A percentile compares a stretch with the other conserved stretches of the same genome.
Conservation (phyloP, 2,113 vertebrate species). For the Coryphaenoides rupestris region DNA sequence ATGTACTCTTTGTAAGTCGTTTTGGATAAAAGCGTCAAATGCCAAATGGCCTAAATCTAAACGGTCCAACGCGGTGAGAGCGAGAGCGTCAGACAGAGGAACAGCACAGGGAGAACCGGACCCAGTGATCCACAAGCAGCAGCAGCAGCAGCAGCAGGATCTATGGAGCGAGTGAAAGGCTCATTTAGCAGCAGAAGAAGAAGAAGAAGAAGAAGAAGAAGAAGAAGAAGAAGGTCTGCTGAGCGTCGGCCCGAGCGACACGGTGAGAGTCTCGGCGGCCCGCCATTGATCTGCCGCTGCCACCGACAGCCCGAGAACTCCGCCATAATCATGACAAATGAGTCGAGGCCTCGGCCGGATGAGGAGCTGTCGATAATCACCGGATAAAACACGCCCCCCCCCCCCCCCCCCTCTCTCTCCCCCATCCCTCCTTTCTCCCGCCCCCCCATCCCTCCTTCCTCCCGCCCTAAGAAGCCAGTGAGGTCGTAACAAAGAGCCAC, state of each 20-base stretch:
- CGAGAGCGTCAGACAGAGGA: constrained; percentile 8
- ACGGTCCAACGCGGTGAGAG: too few relatives aligned
- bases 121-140: neutral
- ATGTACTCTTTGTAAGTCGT: too few relatives aligned
- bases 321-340: constrained; percentile 99
- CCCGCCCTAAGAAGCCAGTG: constrained; percentile 73
- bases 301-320: constrained; percentile 99
- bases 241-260: constrained; percentile 91
- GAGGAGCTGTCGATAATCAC: constrained; percentile 93
- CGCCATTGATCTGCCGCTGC: constrained; percentile 98
- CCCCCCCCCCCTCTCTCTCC: constrained; percentile 22
- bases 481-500: constrained; percentile 77
- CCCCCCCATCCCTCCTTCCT: too few relatives aligned
- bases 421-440: too few relatives aligned
- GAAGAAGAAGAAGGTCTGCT: constrained; percentile 94
- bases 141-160: constrained; percentile 18
- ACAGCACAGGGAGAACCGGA: constrained; percentile 14
- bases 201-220: too few relatives aligned
- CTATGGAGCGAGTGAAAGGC: constrained; percentile 76
- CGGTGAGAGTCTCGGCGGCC: constrained; percentile 93
- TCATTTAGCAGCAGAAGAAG: constrained; percentile 95
- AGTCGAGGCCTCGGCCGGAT: constrained; percentile 86
- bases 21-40: too few relatives aligned
- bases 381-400: constrained; percentile 34
- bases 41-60: too few relatives aligned